A percentile compares a stretch with the other conserved stretches of the same genome.
These are phyloP conservation scores for Pycnonotus jocosus DNA, from an alignment of 2,113 vertebrate species.

Conservation along the genomic window DNA sequence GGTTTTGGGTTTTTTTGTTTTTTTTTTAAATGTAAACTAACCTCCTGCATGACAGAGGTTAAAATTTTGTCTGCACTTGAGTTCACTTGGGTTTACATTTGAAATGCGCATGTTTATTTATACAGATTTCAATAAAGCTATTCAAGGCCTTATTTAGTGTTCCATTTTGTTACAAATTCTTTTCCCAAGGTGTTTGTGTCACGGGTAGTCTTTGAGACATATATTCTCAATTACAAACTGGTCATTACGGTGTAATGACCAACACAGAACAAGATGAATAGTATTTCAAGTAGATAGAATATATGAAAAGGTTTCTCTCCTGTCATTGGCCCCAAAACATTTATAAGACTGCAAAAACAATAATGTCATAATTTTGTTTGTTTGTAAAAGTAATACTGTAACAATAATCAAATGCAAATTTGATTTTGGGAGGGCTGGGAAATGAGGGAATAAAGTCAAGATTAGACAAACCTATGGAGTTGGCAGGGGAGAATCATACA, in stretches of 20 bases:
- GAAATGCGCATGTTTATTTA: slow-evolving; percentile 99
- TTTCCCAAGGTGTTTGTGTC: neutral
- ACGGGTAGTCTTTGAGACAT: neutral
- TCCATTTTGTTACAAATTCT: slow-evolving; percentile 59
- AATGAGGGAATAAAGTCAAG: neutral
- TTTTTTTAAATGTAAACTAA: slow-evolving; percentile 81
- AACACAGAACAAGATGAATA: neutral
- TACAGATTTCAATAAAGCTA: slow-evolving; percentile 99
- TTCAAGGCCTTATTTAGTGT: slow-evolving; percentile 86
- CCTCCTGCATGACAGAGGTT: slow-evolving; percentile 94
- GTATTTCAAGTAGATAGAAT: neutral
- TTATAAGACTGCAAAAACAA: neutral
- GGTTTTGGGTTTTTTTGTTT: neutral
- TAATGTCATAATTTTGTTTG: neutral
- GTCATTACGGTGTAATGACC: neutral
- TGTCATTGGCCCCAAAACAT: neutral
- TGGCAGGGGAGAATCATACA: accelerated
- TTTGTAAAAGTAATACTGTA: neutral
- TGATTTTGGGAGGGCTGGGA: neutral
- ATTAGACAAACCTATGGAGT: neutral
- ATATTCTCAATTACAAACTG: neutral
- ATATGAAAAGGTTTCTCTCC: neutral
- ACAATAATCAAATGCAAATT: neutral
- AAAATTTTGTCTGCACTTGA: slow-evolving; percentile 97
- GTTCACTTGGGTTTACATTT: slow-evolving; percentile 99